Base-by-base conservation (phyloP, 2,888 invertebrate species). In the Nemoura dubitans region DNA sequence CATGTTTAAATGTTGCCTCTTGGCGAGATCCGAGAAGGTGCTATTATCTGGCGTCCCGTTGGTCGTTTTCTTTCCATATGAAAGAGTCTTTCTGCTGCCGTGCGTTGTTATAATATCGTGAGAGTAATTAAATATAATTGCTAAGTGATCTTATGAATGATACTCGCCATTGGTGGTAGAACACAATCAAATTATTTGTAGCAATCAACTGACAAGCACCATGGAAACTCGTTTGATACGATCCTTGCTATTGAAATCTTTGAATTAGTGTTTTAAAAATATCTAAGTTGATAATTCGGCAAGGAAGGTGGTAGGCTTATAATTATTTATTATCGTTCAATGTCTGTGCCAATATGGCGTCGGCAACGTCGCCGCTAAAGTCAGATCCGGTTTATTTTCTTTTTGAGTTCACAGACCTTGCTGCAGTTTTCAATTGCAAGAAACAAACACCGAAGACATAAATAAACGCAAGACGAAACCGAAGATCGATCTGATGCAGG, bases 351-450 rank as follows among this genome's bases (percentile, higher is more conserved):
- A 28, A 78, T 27, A 78, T 26, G 26, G 78, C 28, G 78, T 78
- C 27, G 5, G 25, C 76, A 76, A 3, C 28, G 78, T 14, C 27
- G 81, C 27, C 78, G 28, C 28, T 78, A 10, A 78, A 27, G 78
- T 59, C 59, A 59, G 81, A 81, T 81, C 81, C 81, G 81, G 81
- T 81, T 81, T 81, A 81, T 81, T 30, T 59, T 81, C 30, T 30
- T 0, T 30, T 25, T 1, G 76, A 76, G 84, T 84, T 84, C 84
- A 84, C 59, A 76, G 84, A 84, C 84, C 84, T 84, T 76, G 84
- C 21, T 59, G 76, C 84, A 83, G 7, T 81, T 81, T 28, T 28
- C 81, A 59, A 81, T 81, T 30, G 81, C 28, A 78, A 81, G 81
- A 28, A 30, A 78, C 78, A 30, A 81, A 81, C n/a, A 28, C 7